Base-by-base conservation (phyloP, 2,113 vertebrate species). In the Pandion haliaetus region DNA sequence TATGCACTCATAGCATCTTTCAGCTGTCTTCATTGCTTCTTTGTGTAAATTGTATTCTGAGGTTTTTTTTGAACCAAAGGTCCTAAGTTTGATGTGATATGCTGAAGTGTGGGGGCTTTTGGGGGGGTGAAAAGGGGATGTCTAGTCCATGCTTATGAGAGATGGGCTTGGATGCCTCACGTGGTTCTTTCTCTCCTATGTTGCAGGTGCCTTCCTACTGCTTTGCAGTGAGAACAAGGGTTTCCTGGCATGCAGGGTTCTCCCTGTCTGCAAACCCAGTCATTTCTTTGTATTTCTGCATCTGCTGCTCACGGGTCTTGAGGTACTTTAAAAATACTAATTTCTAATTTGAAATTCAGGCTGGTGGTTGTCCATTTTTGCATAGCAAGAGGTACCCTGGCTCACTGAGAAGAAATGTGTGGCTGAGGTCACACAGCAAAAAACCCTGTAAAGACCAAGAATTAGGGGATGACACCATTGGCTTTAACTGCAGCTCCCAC, bases 111-210 rank as follows among this genome's bases (percentile, higher is more conserved):
- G 15, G 16, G 11, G 1, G 2, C 3, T 36, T 42, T 57, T 25
- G 0, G 0, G 8, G 8, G 16, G 5, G 4, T 79, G 11, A 45
- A 52, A 78, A 67, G 15, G 32, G 47, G 20, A 3, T 17, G 55
- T 71, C 26, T 58, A 8, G 29, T 25, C 59, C n/a, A 16, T 18
- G 15, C 42, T 76, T 63, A 47, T 45, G 58, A 61, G 66, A 59
- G 8, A 15, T 50, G 49, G 23, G 11, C 12, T 72, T 86, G 38
- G 62, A 6, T 44, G 11, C 38, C 21, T 67, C 6, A 0, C 5
- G 2, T 29, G 42, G n/a, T 18, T 83, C 44, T 55, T 54, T 17
- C 11, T 58, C 8, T 23, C 17, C 59, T 71, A 10, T 4, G 0
- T 25, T 57, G 20, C n/a, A 31, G 47, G 44, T 55, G 8, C 44